Evolutionary conservation across 2,888 invertebrate genomes (phyloP), one percentile per base, ranked within the genome.

Genomic region (Linyphia triangularis): DNA sequence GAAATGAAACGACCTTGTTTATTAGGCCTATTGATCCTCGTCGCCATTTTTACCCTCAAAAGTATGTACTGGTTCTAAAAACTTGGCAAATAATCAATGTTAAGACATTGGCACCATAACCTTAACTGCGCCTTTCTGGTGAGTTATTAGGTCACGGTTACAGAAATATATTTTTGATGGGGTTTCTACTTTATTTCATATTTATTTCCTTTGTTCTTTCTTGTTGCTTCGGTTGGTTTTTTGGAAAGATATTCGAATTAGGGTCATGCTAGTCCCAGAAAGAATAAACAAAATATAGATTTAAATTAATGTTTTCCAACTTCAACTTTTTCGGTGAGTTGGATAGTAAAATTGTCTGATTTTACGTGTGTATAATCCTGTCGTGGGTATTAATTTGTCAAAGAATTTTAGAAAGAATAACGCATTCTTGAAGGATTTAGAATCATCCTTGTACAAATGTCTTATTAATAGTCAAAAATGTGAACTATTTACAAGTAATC

Each of bases 21-120:
- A 24, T 26, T 63, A 3, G 10, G 63, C 16, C 24, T 13, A 33
- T 67, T 22, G 67, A 67, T 67, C 19, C 16, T 33, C 13, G 4
- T 1, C 33, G 67, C 22, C 7, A 37, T 26, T 40, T 28, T 63
- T n/a, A 63, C 24, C 16, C 40, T 7, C 33, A 16, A 70, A 33
- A 77, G n/a, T 59, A 30, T 24, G 33, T 13, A 16, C 40, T 16
- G 28, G 13, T 77, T 77, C n/a, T 22, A 6, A 13, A 81, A 61
- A 70, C 57, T 81, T 81, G 81, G 81, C 81, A 81, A 57, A 26
- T 19, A 59, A 28, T 81, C 81, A 81, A 70, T 30, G 33, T n/a
- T 10, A 24, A 81, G 59, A 51, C 69, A 69, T 40, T 81, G 81
- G 81, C 81, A 59, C 57, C 57, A 26, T 59, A 79, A 79, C 67